Base-by-base conservation (phyloP, 1,140 invertebrate genomes). In the Chironomus tepperi region DNA sequence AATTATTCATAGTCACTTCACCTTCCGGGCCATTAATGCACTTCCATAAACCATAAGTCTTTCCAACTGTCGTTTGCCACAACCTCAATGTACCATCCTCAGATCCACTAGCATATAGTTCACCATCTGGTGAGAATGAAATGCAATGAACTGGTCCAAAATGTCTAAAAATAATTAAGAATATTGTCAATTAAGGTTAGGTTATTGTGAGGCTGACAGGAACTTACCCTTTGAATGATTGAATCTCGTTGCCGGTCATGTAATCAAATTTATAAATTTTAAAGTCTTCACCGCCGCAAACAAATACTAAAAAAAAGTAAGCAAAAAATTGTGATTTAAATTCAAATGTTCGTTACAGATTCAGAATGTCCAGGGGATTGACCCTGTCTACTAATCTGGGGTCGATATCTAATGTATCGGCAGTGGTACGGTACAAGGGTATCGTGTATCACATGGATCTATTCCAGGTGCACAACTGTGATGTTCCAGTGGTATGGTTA, bases 231-330 rank as follows among this genome's bases (percentile, higher is more conserved):
- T 98, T 98, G 82, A 97, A 98, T 5, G 95, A 97, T 86, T 98
- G 96, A 77, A 98, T 88, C 88, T 98, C 96, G 74, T 87, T 87
- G 75, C 96, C 96, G 72, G 91, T 94, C 65, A 89, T 88, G 79
- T 94, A 98, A 82, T 98, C 94, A 82, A 93, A 98, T 85, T 98
- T 99, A 84, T 99, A 99, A 85, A 99, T 94, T 83, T 97, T 98
- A 76, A 98, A 92, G 84, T 99, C 96, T 81, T 98, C 96, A 10
- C 96, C 96, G 57, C 95, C 96, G 80, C 94, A 97, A 9, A 98
- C 95, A 84, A 98, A 98, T 74, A 96, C 91, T 74, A 47, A 47
- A 47, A 47, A n/a, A n/a, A n/a, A n/a, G n/a, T n/a, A n/a, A n/a
- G n/a, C n/a, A n/a, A n/a, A n/a, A n/a, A n/a, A n/a, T n/a, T n/a